These are phyloP conservation scores for Dasysyrphus tricinctus DNA, from an alignment of 2,888 invertebrate genomes.

Conservation along the genomic window DNA sequence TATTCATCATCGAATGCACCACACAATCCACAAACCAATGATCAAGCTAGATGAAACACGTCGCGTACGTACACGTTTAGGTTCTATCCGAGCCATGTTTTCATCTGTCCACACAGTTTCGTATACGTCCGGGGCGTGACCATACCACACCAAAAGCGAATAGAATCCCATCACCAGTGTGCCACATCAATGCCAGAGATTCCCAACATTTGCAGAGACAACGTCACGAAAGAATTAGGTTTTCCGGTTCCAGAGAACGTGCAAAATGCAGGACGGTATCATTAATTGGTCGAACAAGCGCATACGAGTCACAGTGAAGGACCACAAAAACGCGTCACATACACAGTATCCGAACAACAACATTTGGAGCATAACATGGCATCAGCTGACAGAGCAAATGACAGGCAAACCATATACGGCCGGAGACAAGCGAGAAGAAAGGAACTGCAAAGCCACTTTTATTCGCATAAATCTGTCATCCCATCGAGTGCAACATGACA, in stretches of 20 bases:
- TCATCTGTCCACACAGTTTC: slow-evolving; percentile 41
- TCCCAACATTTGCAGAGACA: slow-evolving; percentile 31
- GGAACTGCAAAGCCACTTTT: slow-evolving; percentile 60
- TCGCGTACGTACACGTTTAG: not conserved
- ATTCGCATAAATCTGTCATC: slow-evolving; percentile 68
- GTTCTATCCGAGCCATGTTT: not conserved
- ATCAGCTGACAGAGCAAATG: slow-evolving; percentile 47
- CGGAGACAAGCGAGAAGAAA: slow-evolving; percentile 20
- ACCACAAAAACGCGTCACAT: slow-evolving; percentile 32
- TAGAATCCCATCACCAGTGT: slow-evolving; percentile 18
- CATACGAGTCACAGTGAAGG: slow-evolving; percentile 15
- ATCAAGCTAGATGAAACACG: slow-evolving; percentile 23
- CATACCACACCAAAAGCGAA: slow-evolving; percentile 29
- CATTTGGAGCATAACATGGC: slow-evolving; percentile 36
- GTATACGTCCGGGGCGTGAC: slow-evolving; percentile 4
- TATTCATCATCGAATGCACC: slow-evolving; percentile 35
- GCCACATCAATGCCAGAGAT: slow-evolving; percentile 29
- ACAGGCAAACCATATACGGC: slow-evolving; percentile 2
- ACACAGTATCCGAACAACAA: slow-evolving; percentile 12
- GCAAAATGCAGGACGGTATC: slow-evolving; percentile 47
- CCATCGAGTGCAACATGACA: slow-evolving; percentile 45
- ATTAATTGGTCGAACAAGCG: slow-evolving; percentile 51
- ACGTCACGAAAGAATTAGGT: slow-evolving; percentile 45
- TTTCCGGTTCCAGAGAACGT: slow-evolving; percentile 32
- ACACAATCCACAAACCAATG: slow-evolving; percentile 28